These are phyloP conservation scores for Centropristis striata DNA, from an alignment of 2,113 vertebrate species.

Conservation along the genomic window DNA sequence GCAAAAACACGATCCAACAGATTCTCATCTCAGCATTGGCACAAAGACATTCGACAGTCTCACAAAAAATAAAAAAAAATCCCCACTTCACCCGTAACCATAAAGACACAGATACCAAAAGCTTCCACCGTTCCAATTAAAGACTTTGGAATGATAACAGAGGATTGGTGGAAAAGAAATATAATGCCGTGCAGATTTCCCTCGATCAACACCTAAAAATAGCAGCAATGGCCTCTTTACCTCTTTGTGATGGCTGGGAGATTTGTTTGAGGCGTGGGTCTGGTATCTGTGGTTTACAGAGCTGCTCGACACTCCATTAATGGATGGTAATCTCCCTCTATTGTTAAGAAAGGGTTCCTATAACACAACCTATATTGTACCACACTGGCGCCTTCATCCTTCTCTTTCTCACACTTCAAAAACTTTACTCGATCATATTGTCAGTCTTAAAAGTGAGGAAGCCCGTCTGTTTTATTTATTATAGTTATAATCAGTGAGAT, in stretches of 20 bases:
- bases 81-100: conserved; percentile 42
- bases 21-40: conserved; percentile 54
- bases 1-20: conserved; percentile 46
- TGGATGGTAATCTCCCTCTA: conserved; percentile 62
- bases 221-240: conserved; percentile 70
- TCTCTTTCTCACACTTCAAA: conserved; percentile 14
- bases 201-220: conserved; percentile 72
- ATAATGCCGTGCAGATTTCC: conserved; percentile 54
- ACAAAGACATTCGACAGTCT: conserved; percentile 48
- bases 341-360: conserved; percentile 37
- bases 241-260: conserved; percentile 53
- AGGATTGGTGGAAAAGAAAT: conserved; percentile 50
- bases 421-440: conserved; percentile 12
- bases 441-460: conserved; percentile 37
- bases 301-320: conserved; percentile 54
- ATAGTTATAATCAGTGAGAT: conserved; percentile 52
- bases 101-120: conserved; percentile 57
- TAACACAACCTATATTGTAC: conserved; percentile 8
- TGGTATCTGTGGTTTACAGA: conserved; percentile 41
- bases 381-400: neutral
- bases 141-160: conserved; percentile 66
- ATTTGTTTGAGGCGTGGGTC: conserved; percentile 41
- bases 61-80: conserved; percentile 18
- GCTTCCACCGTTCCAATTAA: conserved; percentile 67
- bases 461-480: conserved; percentile 51